Base-by-base conservation (phyloP, 2,888 invertebrate species). In the Osmoderma eremita region DNA sequence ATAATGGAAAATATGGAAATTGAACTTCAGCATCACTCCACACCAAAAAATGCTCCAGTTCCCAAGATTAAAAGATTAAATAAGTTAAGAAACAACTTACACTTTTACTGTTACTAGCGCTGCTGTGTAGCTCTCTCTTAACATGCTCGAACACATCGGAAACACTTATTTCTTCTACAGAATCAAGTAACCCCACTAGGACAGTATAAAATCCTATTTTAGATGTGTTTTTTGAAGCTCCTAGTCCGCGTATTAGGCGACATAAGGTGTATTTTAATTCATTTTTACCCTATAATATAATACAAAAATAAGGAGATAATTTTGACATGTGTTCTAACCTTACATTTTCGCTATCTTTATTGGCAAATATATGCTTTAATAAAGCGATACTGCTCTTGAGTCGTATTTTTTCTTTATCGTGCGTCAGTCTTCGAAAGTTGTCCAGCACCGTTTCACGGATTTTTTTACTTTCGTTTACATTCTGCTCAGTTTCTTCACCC, bases 161-260 rank as follows among this genome's bases (percentile, higher is more conserved):
- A 0, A 88, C 78, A 12, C 84, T 79, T 0, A 88, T 80, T 53
- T 85, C 80, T 1, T 84, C 81, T 67, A 84, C 82, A 58, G 84
- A 81, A 45, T 81, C 82, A 10, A 93, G 79, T 64, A 91, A 80
- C 4, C 86, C 85, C n/a, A 89, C 88, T 12, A 93, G 82, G 8
- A 89, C 86, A 0, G 88, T 85, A 77, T 88, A 92, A 80, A 89
- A 91, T 20, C 92, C 91, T 66, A 87, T 86, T 72, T 90, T 86
- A 30, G 89, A 85, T 18, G 84, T 83, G 18, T 85, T 84, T 41
- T 88, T 84, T 17, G 90, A 87, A 1, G 92, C 88, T 36, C 91
- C 91, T 69, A 92, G 82, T 69, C 93, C 92, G 72, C 91, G 84
- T 2, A 93, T 84, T 54, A 93, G 80, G 73, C 93, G 85, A 70